Conservation (phyloP, 2,888 invertebrate genomes). For the Pyrocoelia pectoralis region DNA sequence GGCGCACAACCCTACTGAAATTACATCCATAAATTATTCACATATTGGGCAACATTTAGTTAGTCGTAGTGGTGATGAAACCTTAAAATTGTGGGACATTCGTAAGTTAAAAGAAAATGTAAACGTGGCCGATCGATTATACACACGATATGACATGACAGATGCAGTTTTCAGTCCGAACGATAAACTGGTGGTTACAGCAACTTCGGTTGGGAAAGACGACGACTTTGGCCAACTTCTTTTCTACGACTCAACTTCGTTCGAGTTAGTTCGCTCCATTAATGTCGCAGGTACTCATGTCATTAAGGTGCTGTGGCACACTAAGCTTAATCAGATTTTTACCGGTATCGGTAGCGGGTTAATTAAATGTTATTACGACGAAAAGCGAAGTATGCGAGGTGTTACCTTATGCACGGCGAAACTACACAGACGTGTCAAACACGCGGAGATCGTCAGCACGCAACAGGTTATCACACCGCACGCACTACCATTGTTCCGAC, state of each 20-base stretch:
- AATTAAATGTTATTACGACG: slow-evolving; percentile 91
- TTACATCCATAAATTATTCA: slow-evolving; percentile 86
- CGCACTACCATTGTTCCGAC: slow-evolving; percentile 92
- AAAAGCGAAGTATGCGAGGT: slow-evolving; percentile 84
- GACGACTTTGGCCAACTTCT: slow-evolving; percentile 70
- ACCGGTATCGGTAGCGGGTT: slow-evolving; percentile 91
- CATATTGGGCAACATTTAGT: slow-evolving; percentile 80
- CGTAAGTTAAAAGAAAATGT: slow-evolving; percentile 82
- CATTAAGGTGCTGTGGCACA: slow-evolving; percentile 94
- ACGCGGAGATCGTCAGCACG: slow-evolving; percentile 86
- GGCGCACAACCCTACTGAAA: slow-evolving; percentile 85
- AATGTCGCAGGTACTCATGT: slow-evolving; percentile 82
- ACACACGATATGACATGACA: slow-evolving; percentile 84
- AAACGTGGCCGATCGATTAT: slow-evolving; percentile 72
- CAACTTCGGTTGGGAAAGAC: slow-evolving; percentile 78
- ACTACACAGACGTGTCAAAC: slow-evolving; percentile 78
- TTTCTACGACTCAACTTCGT: slow-evolving; percentile 82
- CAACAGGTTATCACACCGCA: slow-evolving; percentile 97
- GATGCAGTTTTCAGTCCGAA: slow-evolving; percentile 92
- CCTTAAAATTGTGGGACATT: slow-evolving; percentile 94
- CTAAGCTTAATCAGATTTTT: slow-evolving; percentile 96
- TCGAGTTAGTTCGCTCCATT: slow-evolving; percentile 76
- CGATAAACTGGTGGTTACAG: slow-evolving; percentile 88
- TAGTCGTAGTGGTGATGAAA: slow-evolving; percentile 90
- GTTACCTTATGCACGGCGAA: slow-evolving; percentile 90